Evolutionary conservation across 2,888 invertebrate species (phyloP), one percentile per base, ranked within the genome.

Genomic region (Drosophila antonietae): DNA sequence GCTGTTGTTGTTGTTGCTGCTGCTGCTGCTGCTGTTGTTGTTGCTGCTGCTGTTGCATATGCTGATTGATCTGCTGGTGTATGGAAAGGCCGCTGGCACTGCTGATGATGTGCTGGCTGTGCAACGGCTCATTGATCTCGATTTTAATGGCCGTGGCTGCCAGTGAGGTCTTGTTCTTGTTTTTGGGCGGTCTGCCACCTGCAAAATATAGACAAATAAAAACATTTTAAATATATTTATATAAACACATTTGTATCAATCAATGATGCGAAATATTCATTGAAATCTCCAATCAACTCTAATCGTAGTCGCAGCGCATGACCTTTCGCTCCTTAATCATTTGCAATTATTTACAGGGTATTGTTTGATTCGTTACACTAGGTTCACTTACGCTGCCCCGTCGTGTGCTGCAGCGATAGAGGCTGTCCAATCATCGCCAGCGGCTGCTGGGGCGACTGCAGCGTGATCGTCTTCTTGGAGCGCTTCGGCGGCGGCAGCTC

Each of bases 401-500:
- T 91, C 76, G 92, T 90, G 67, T 92, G 92, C 62, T 92, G 92
- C 81, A 92, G 85, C 18, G 92, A 92, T 15, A 92, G 83, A 55
- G 93, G 93, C 73, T 92, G 92, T 20, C 92, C 92, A 51, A 92
- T 91, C 92, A 92, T 92, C 52, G 93, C 89, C 71, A 92, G 75
- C 62, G 92, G 90, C 79, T 92, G 92, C 67, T 92, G 92, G 43
- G 90, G 91, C 79, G 91, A 81, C 67, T 91, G 91, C 60, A 89
- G 68, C 43, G 91, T 84, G 71, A 83, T 80, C 51, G 90, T 84
- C 80, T 92, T 92, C 78, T 92, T 92, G 62, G 93, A 92, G 57
- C 93, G 92, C 77, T 92, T 92, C 60, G 92, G 92, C 66, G 92
- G 92, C 83, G 93, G 93, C 83, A 93, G 79, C 81, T 93, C 93